A percentile compares a stretch with the other conserved stretches of the same genome.
Conservation (phyloP, 92 coral and sea anemone genomes). For the Parazoanthus atlanticus region DNA sequence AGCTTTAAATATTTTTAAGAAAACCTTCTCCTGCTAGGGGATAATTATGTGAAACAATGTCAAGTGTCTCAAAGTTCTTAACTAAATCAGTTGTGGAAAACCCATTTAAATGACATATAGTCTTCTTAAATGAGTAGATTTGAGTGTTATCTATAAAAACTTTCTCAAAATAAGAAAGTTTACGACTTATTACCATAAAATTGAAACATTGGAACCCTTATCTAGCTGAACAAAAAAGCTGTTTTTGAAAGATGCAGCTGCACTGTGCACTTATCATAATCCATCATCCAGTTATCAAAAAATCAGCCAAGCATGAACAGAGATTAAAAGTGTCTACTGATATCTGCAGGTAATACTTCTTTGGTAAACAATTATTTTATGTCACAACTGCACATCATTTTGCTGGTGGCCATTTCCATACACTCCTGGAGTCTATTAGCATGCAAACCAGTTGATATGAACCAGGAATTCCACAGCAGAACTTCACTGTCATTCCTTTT, state of each 20-base stretch:
- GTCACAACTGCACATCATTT: background rate
- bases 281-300: background rate
- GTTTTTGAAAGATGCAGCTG: background rate
- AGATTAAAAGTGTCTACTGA: background rate
- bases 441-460: background rate
- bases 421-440: background rate
- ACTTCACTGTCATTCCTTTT: background rate
- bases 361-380: constrained; percentile 9
- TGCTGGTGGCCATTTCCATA: background rate
- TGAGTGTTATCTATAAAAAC: too few species aligned
- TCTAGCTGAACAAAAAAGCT: too few species aligned
- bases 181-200: too few species aligned
- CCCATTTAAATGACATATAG: too few species aligned
- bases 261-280: background rate
- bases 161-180: too few species aligned
- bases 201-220: too few species aligned
- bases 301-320: constrained; percentile 14
- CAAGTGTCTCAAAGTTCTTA: too few species aligned
- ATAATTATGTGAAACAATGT: too few species aligned
- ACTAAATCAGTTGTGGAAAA: too few species aligned
- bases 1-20: too few species aligned
- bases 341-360: constrained; percentile 16
- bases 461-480: constrained; percentile 11
- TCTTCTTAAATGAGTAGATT: too few species aligned
- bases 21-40: too few species aligned